A percentile compares a stretch with the other conserved stretches of the same genome.
phyloP scores from a whole-genome alignment of 2,888 invertebrate species.

The Plemyria rubiginata region DNA sequence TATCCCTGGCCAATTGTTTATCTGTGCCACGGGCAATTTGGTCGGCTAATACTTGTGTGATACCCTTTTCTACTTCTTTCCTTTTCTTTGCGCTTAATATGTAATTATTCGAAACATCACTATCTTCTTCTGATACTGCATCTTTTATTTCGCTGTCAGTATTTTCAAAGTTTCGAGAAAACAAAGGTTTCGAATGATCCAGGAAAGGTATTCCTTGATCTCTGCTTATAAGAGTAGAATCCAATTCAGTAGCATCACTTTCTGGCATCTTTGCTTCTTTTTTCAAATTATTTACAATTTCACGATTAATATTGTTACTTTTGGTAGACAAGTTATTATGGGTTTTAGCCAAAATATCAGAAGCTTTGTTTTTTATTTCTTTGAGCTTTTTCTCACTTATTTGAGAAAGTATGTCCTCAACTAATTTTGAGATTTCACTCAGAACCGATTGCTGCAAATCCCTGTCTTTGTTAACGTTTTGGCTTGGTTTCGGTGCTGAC shows the following conservation, averaged over 20 bases:
- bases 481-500: conserved; percentile 28
- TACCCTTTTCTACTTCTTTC: conserved; percentile 32
- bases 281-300: conserved; percentile 36
- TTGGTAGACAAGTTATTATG: conserved; percentile 22
- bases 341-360: conserved; percentile 36
- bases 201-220: conserved; percentile 22
- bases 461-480: conserved; percentile 20
- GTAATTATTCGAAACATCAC: conserved; percentile 31
- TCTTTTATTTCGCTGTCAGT: conserved; percentile 19
- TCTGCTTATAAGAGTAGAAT: conserved; percentile 31
- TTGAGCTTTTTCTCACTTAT: conserved; percentile 29
- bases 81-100: conserved; percentile 19
- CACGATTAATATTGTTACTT: conserved; percentile 27
- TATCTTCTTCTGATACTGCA: conserved; percentile 33
- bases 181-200: not conserved
- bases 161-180: not conserved
- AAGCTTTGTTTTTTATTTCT: conserved; percentile 35
- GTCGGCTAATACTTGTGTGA: conserved; percentile 39
- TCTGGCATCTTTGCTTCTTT: conserved; percentile 35
- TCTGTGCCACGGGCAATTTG: conserved; percentile 38
- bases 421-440: conserved; percentile 33
- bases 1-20: conserved; percentile 26
- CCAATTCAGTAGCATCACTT: conserved; percentile 33
- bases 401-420: conserved; percentile 25
- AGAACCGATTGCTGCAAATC: conserved; percentile 29